Evolutionary conservation across 2,888 invertebrate species (phyloP), one percentile per base, ranked within the genome.

Genomic region (Papilio gigon): DNA sequence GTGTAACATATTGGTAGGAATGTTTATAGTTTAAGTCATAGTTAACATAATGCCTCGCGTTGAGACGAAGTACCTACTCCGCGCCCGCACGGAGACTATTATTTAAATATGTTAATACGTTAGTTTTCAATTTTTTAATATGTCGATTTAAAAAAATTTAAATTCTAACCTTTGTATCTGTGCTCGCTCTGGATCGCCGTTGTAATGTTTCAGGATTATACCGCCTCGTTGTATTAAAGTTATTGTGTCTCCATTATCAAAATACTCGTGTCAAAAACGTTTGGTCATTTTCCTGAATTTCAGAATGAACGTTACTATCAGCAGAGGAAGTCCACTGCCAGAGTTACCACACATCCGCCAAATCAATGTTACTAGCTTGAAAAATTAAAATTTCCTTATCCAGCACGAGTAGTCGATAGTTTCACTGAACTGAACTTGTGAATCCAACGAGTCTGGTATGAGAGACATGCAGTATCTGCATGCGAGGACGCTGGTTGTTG

Each of bases 141-240:
- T 30, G 9, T 30, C 30, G 53, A 27, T 30, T n/a, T 56, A 9
- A 9, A 53, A 30, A 53, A 53, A 30, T 17, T 25, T 3, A 17
- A 53, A 56, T 30, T 56, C 30, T 56, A 30, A 56, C 53, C 27
- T 56, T 56, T 14, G 17, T n/a, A 30, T 30, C 8, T 30, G 9
- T 56, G n/a, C 3, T 30, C 17, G 30, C 53, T 30, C 30, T 56
- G 53, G 27, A 56, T 56, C n/a, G n/a, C n/a, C n/a, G n/a, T n/a
- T 17, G 14, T 53, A 27, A 56, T 56, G 8, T 50, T 14, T 25
- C 4, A 25, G 5, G 25, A 25, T 25, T 0, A 53, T 50, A n/a
- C 4, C 17, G 42, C 9, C 14, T 12, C 37, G 37, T 37, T 12
- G 2, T 11, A 14, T 37, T 37, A 37, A 37, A 1, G 37, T 37